A percentile compares a stretch with the other conserved stretches of the same genome.
These are phyloP conservation scores for Larimichthys crocea DNA, from an alignment of 2,113 vertebrate genomes.

Conservation along the genomic window DNA sequence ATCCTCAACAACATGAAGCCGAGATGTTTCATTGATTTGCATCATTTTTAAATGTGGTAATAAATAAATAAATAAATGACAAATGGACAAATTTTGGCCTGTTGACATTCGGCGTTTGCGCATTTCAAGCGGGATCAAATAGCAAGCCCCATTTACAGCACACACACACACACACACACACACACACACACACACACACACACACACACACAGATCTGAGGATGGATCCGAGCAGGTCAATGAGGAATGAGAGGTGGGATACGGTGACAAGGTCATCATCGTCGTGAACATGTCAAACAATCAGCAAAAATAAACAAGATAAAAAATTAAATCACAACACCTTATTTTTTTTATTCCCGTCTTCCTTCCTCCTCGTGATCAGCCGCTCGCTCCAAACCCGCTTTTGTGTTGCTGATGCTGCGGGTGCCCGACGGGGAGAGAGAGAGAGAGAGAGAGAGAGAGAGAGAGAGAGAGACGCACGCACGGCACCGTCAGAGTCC, in stretches of 20 bases:
- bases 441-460: not conserved
- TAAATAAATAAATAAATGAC: not conserved
- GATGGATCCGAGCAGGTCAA: slow-evolving; percentile 72
- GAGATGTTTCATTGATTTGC: not conserved
- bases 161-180: slow-evolving; percentile 2
- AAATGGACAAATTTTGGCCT: not conserved
- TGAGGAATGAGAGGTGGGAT: slow-evolving; percentile 61
- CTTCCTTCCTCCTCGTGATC: slow-evolving; percentile 30
- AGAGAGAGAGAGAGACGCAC: not conserved
- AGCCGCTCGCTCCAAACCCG: slow-evolving; percentile 50
- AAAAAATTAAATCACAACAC: slow-evolving; percentile 36
- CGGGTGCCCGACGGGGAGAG: slow-evolving; percentile 73
- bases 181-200: slow-evolving; percentile 6
- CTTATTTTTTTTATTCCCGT: slow-evolving; percentile 15
- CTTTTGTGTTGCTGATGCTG: slow-evolving; percentile 88
- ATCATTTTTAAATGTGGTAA: not conserved
- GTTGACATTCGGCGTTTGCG: slow-evolving; percentile 62
- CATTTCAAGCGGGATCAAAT: slow-evolving; percentile 61
- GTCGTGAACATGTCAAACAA: slow-evolving; percentile 38
- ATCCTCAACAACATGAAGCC: not conserved
- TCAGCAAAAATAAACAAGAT: not conserved
- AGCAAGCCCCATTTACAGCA: slow-evolving; percentile 46
- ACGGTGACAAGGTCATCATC: slow-evolving; percentile 76
- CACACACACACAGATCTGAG: slow-evolving; percentile 36
- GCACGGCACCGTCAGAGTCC: slow-evolving; percentile 58